Evolutionary conservation across 2,797 vertebrate species (phyloP).

Genomic region (Sciaenops ocellatus): DNA sequence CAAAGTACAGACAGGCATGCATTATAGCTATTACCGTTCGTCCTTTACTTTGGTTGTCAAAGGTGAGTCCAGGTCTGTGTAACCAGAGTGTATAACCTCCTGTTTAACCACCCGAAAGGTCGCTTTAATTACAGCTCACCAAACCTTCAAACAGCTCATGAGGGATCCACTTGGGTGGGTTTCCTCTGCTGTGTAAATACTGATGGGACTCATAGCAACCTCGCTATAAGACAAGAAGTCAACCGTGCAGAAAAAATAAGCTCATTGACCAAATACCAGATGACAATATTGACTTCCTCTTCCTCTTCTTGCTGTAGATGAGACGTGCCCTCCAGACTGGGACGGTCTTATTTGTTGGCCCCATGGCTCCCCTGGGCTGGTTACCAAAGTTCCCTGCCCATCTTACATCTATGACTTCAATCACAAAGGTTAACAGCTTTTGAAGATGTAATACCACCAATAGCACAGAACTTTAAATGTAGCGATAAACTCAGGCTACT

Average conservation of each 20-base stretch:
- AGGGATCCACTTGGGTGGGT: no score
- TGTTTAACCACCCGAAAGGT: no score
- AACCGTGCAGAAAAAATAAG: neutral
- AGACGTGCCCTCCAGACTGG: constrained; percentile 90
- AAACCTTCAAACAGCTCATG: no score
- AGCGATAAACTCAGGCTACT: neutral
- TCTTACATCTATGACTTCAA: constrained; percentile 94
- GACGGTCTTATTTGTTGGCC: constrained; percentile 95
- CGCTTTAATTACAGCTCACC: no score
- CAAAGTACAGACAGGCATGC: no score
- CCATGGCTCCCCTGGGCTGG: constrained; percentile 85
- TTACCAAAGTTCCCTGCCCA: constrained; percentile 88
- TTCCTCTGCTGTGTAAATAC: no score
- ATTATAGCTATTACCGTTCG: no score
- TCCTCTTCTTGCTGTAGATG: constrained; percentile 76
- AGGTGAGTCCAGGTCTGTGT: no score
- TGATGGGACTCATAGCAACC: no score
- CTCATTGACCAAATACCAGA: neutral
- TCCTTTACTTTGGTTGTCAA: no score
- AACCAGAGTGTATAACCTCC: no score
- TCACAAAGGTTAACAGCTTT: constrained; percentile 86
- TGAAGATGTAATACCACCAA: neutral
- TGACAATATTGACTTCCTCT: neutral
- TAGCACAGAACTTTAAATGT: neutral
- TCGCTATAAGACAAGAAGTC: no score